These are phyloP conservation scores for Barbus barbus DNA, from an alignment of 2,113 vertebrate species.

Conservation along the genomic window DNA sequence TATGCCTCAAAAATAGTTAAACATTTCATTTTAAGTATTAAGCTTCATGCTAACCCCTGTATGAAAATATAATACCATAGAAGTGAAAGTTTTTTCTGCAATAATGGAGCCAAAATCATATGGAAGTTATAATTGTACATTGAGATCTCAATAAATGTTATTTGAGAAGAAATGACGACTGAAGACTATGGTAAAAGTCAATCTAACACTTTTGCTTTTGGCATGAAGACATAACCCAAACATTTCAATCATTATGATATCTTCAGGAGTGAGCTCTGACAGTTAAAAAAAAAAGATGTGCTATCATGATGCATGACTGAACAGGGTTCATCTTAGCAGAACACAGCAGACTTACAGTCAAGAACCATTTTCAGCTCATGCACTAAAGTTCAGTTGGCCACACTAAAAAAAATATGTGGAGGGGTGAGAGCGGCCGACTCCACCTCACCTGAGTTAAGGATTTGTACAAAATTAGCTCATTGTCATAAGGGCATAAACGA, in stretches of 20 bases:
- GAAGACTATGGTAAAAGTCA: neutral
- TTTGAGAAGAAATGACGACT: neutral
- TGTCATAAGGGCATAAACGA: slow-evolving; percentile 58
- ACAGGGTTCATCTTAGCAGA: neutral
- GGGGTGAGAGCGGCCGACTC: neutral
- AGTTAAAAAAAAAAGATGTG: slow-evolving; percentile 3
- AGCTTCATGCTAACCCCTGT: no score
- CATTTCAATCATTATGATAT: slow-evolving; percentile 1
- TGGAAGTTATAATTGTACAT: neutral
- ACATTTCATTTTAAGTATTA: no score
- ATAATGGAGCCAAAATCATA: neutral
- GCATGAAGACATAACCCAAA: neutral
- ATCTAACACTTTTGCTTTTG: neutral
- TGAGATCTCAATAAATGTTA: neutral
- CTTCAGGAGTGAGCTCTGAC: neutral
- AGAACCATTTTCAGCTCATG: neutral
- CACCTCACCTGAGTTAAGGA: neutral
- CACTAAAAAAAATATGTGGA: neutral
- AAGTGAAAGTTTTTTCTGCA: neutral
- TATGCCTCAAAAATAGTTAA: neutral
- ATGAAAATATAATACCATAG: neutral
- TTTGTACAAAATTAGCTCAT: slow-evolving; percentile 27
- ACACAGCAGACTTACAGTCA: neutral
- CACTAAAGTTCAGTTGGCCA: neutral
- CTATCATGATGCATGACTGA: neutral